Evolutionary conservation across 2,888 invertebrate genomes (phyloP).

Genomic region (Pogonocherus hispidulus): DNA sequence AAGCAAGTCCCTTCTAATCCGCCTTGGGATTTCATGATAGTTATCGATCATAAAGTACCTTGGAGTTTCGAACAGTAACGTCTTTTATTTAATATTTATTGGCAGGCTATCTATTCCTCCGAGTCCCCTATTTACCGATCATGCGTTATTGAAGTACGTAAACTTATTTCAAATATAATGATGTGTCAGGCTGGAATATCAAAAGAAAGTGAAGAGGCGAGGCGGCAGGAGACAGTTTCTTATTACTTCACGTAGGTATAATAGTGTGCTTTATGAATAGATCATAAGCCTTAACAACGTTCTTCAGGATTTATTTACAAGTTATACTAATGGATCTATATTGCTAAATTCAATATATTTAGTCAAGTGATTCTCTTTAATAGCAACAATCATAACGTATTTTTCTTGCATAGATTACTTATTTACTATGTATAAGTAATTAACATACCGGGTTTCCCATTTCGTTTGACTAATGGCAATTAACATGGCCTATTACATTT

Average conservation of each 20-base stretch:
- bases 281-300: too few species aligned
- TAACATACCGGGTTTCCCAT: too few species aligned
- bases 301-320: too few species aligned
- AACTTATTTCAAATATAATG: constrained; percentile 19
- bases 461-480: too few species aligned
- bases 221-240: not conserved
- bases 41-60: constrained; percentile 18
- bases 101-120: not conserved
- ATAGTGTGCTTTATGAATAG: not conserved
- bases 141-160: constrained; percentile 3
- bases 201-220: not conserved
- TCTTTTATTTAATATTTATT: constrained; percentile 22
- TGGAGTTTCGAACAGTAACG: not conserved
- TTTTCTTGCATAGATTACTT: too few species aligned
- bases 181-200: constrained; percentile 6
- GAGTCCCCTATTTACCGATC: constrained; percentile 10
- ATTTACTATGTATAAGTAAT: too few species aligned
- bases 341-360: too few species aligned
- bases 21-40: not conserved
- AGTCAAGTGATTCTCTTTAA: too few species aligned
- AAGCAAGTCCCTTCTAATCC: not conserved
- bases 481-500: too few species aligned
- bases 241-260: not conserved
- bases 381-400: too few species aligned
- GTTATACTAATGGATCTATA: too few species aligned